Conservation (phyloP, 2,113 vertebrate species). For the Perccottus glenii region DNA sequence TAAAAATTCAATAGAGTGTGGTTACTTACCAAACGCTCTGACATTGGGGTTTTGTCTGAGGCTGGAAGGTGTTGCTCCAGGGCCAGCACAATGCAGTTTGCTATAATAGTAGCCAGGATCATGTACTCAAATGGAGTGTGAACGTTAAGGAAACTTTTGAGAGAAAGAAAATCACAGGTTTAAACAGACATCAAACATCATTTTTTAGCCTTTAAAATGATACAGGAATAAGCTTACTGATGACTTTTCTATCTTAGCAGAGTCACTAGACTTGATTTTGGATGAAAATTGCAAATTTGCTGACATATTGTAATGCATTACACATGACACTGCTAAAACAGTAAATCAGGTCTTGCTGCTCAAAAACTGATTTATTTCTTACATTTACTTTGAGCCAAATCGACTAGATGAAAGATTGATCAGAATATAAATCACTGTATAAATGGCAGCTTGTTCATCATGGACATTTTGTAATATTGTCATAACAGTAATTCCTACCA, state of each 20-base stretch:
- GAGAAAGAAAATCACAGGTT: not conserved
- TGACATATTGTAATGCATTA: no score
- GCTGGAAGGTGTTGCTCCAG: slow-evolving; percentile 95
- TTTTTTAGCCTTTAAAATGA: no score
- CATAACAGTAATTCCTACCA: not conserved
- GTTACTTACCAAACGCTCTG: slow-evolving; percentile 91
- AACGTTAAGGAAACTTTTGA: slow-evolving; percentile 78
- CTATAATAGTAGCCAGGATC: slow-evolving; percentile 98
- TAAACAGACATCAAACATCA: not conserved
- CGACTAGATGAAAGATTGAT: no score
- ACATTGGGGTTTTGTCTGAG: slow-evolving; percentile 95
- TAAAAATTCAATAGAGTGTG: not conserved
- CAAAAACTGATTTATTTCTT: no score
- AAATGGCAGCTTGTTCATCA: no score
- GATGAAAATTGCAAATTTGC: no score
- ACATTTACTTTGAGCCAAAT: no score
- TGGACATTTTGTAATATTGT: not conserved
- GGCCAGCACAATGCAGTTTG: slow-evolving; percentile 97
- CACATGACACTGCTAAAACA: no score
- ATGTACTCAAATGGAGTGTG: slow-evolving; percentile 96
- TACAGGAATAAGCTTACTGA: no score
- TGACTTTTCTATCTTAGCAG: not conserved
- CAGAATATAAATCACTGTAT: no score
- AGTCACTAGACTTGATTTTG: no score
- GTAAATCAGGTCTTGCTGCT: no score